Evolutionary conservation across 2,888 invertebrate genomes (phyloP), one percentile per base, ranked within the genome.

Genomic region (Agapostemon virescens): DNA sequence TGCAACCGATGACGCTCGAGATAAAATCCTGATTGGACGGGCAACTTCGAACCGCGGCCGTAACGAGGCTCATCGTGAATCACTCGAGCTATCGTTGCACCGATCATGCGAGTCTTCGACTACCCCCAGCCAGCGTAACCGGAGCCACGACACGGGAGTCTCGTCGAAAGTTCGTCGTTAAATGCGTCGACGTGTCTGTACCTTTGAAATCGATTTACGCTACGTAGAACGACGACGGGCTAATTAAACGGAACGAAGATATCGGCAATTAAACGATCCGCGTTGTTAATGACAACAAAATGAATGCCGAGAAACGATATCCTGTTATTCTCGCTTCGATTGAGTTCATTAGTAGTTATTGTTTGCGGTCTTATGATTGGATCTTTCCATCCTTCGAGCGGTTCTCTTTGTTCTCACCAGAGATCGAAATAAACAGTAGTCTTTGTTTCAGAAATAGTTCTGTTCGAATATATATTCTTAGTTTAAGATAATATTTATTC

Each of bases 1-100:
- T 88, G 88, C 88, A 89, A 89, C 55, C 90, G 91, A 91, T 90
- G 90, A 89, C 89, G 89, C 89, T 85, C 78, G 83, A 89, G 90
- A 90, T 90, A 90, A 90, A 90, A 87, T 87, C 85, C 86, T 87
- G 90, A 91, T 91, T 90, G 90, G 90, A 88, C 87, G 90, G 87
- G 87, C 84, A 90, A 90, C 88, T 91, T 87, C 85, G 83, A 87
- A 86, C 87, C 83, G 36, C 64, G 23, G 83, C 86, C 82, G 89
- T 91, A 92, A 91, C 90, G 91, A 91, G 90, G 89, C 88, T 85
- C 84, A 83, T 86, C 84, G 86, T 84, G 86, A 86, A 86, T 88
- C 87, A 88, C 86, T 83, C 85, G 78, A 78, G 74, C 77, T 87
- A 89, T 88, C 88, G 87, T 89, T 89, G 88, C 88, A 85, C 89